Evolutionary conservation across 2,113 vertebrate genomes (phyloP).

Genomic region (Penelope pileata): DNA sequence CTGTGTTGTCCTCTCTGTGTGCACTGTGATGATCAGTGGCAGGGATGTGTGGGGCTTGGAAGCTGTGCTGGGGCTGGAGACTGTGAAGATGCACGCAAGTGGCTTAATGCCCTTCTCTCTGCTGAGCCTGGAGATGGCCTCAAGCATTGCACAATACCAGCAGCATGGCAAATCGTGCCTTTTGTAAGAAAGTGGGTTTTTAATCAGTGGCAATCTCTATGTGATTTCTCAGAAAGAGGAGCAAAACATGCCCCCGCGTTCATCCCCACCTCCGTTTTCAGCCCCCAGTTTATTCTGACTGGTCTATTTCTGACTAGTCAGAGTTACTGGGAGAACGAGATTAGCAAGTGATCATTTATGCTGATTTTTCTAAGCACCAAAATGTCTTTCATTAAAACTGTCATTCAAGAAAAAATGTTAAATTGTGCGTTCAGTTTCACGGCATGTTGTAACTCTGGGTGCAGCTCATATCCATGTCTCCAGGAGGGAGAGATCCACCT

Average conservation of each 20-base stretch:
- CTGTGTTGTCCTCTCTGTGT: rapidly evolving
- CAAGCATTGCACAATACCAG: background rate
- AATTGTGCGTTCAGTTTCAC: background rate
- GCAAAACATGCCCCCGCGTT: constrained; percentile 48
- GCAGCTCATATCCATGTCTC: background rate
- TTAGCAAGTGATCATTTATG: constrained; percentile 73
- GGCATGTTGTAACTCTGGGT: background rate
- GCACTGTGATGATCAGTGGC: rapidly evolving
- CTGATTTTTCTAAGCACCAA: constrained; percentile 46
- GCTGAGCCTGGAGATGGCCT: background rate
- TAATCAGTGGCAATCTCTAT: constrained; percentile 28
- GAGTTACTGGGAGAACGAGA: constrained; percentile 59
- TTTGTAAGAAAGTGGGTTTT: background rate
- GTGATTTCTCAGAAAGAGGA: constrained; percentile 45
- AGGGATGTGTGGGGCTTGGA: rapidly evolving
- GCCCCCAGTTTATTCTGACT: constrained; percentile 66
- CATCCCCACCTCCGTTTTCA: constrained; percentile 37
- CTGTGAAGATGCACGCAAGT: background rate
- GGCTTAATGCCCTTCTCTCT: background rate
- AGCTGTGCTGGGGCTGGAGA: background rate
- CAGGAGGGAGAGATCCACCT: rapidly evolving
- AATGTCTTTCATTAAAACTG: constrained; percentile 64
- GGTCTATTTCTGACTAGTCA: constrained; percentile 55
- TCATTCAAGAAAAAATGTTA: constrained; percentile 20
- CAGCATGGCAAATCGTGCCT: constrained; percentile 22